Evolutionary conservation across 2,888 invertebrate genomes (phyloP).

Genomic region (Pachliopta kotzebuea): DNA sequence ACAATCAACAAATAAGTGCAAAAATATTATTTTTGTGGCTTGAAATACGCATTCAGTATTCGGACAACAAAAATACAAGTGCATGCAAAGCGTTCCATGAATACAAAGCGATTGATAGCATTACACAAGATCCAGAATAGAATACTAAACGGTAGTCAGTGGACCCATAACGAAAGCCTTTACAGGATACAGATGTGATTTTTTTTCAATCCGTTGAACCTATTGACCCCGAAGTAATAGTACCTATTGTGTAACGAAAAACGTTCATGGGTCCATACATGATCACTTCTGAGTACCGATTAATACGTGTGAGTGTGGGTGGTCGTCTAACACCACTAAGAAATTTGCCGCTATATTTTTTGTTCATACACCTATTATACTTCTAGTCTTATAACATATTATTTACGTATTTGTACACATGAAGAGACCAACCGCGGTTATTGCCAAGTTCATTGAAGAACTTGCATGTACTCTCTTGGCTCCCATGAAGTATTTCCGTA

Average conservation of each 20-base stretch:
- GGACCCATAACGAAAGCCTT: conserved; percentile 20
- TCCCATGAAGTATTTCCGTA: conserved; percentile 4
- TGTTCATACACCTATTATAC: not conserved
- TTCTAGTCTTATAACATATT: not conserved
- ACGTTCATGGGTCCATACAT: conserved; percentile 6
- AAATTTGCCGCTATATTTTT: conserved; percentile 15
- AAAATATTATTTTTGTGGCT: not conserved
- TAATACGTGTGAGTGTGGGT: conserved; percentile 62
- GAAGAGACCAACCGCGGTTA: not conserved
- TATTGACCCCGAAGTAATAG: conserved; percentile 29
- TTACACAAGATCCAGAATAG: conserved; percentile 13
- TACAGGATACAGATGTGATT: conserved; percentile 20
- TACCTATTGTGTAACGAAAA: conserved; percentile 21
- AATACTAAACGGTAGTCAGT: conserved; percentile 17
- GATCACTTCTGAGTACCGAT: conserved; percentile 37
- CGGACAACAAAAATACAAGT: conserved; percentile 9
- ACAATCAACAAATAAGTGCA: not conserved
- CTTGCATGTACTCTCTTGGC: conserved; percentile 3
- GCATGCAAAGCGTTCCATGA: conserved; percentile 9
- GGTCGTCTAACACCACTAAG: conserved; percentile 57
- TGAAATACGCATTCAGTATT: conserved; percentile 8
- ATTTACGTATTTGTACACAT: not conserved
- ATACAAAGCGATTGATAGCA: conserved; percentile 15
- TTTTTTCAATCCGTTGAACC: conserved; percentile 19
- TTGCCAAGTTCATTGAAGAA: conserved; percentile 11